Conservation (phyloP, 2,888 invertebrate genomes). For the Sialis fuliginosa region DNA sequence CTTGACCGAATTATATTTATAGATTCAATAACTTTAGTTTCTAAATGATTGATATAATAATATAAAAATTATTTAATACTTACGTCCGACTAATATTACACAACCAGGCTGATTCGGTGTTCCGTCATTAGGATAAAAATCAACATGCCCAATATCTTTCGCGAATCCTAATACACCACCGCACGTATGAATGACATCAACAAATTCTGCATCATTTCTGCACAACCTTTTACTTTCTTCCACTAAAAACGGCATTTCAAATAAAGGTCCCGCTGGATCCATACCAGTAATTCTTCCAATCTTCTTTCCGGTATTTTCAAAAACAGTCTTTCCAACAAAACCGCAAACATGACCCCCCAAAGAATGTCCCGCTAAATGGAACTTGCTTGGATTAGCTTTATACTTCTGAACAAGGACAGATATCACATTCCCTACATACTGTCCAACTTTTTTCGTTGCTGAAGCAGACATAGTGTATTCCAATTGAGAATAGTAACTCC, state of each 20-base stretch:
- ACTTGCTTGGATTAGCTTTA: slow-evolving; percentile 12
- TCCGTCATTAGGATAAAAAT: slow-evolving; percentile 40
- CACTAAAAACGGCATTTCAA: slow-evolving; percentile 16
- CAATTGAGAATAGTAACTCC: slow-evolving; percentile 14
- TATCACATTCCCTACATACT: slow-evolving; percentile 18
- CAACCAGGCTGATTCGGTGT: slow-evolving; percentile 33
- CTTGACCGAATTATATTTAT: background rate
- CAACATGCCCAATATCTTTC: slow-evolving; percentile 32
- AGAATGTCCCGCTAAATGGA: slow-evolving; percentile 24
- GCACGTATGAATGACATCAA: slow-evolving; percentile 42
- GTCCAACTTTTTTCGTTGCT: slow-evolving; percentile 15
- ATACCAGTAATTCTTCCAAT: slow-evolving; percentile 22
- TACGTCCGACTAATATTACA: slow-evolving; percentile 9
- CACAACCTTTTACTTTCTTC: slow-evolving; percentile 18
- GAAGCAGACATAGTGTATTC: slow-evolving; percentile 1
- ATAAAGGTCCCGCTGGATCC: slow-evolving; percentile 26
- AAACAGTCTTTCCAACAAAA: slow-evolving; percentile 14
- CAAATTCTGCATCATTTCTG: slow-evolving; percentile 34
- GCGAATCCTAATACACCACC: slow-evolving; percentile 33
- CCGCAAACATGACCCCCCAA: slow-evolving; percentile 23
- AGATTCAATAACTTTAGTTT: too few relatives aligned
- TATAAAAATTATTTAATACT: background rate
- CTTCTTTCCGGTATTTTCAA: slow-evolving; percentile 8
- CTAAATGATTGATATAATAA: background rate
- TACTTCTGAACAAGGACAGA: slow-evolving; percentile 15